Base-by-base conservation (phyloP, 2,113 vertebrate species). In the Pelusios castaneus region DNA sequence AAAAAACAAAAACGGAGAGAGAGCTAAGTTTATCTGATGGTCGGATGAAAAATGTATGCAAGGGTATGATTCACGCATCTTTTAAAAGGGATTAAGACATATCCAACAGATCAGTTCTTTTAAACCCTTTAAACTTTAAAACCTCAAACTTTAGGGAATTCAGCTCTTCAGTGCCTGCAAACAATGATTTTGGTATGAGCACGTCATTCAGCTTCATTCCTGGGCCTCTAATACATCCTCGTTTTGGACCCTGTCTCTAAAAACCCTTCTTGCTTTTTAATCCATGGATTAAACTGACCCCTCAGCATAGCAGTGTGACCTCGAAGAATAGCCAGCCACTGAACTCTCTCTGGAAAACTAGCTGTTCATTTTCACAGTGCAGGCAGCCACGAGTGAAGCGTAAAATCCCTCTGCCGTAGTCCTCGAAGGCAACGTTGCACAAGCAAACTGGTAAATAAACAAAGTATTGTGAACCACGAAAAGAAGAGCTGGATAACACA, bases 291-390 rank as follows among this genome's bases (percentile, higher is more conserved):
- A 94, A 94, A 87, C 83, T 89, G 24, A 80, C 78, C 91, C 88
- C 88, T 82, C 73, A 85, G 11, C 10, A 93, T 78, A 67, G 89
- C 54, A 92, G 73, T 89, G 87, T 90, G 96, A 94, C 96, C 43
- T 93, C 91, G 93, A 96, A 95, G 84, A 93, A 96, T 82, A 91
- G 93, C 80, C 85, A 91, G 93, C 80, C 92, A 80, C 82, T 52
- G 51, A 91, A 84, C 82, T 94, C 88, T 94, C 70, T 93, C 88
- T 90, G 88, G 91, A 79, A 87, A 73, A 91, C 80, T 91, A 94
- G 76, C 73, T 45, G 43, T 94, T 95, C 84, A 94, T 95, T 94
- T 95, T 92, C 96, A 95, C 79, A 76, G 91, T 81, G 52, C 93
- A 93, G 85, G 87, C 89, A 94, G 95, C 91, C 94, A 93, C 88